These are phyloP conservation scores for Chloroceryle aenea DNA, from an alignment of 2,113 vertebrate species.

Conservation along the genomic window DNA sequence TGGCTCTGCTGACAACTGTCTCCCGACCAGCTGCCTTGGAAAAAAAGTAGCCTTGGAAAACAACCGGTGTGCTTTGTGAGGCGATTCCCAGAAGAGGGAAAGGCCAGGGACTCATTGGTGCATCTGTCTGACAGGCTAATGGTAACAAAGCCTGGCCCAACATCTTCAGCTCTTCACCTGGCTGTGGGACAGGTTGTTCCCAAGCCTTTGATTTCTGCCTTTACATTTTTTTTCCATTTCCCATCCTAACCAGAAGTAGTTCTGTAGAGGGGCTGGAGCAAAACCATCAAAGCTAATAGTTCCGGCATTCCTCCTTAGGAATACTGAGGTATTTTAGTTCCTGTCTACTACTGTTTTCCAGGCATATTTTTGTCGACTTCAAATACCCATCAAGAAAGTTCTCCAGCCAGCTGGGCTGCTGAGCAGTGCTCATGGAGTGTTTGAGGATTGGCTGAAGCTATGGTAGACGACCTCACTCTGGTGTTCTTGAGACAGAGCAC, in stretches of 20 bases:
- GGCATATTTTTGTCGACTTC: not conserved
- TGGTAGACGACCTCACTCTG: fast-evolving
- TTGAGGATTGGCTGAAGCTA: not conserved
- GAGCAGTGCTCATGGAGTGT: not conserved
- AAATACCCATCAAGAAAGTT: not conserved
- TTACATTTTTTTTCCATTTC: not conserved
- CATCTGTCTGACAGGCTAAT: not conserved
- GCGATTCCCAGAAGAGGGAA: not conserved
- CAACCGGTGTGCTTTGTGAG: not conserved
- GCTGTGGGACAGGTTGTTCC: not conserved
- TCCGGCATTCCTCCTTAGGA: not conserved
- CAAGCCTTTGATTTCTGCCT: not conserved
- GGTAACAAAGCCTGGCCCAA: not conserved
- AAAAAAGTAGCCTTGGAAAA: not conserved
- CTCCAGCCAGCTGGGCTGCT: not conserved
- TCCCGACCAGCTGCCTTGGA: not conserved
- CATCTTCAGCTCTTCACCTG: not conserved
- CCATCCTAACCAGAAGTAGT: not conserved
- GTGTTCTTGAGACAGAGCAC: not conserved
- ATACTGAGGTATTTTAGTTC: not conserved
- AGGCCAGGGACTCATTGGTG: not conserved
- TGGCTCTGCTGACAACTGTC: not conserved
- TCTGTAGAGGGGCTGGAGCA: not conserved
- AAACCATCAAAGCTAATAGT: not conserved
- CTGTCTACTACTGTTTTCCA: not conserved